Conservation (phyloP, 64 coral and sea anemone genomes). For the Pocillopora damicornis region DNA sequence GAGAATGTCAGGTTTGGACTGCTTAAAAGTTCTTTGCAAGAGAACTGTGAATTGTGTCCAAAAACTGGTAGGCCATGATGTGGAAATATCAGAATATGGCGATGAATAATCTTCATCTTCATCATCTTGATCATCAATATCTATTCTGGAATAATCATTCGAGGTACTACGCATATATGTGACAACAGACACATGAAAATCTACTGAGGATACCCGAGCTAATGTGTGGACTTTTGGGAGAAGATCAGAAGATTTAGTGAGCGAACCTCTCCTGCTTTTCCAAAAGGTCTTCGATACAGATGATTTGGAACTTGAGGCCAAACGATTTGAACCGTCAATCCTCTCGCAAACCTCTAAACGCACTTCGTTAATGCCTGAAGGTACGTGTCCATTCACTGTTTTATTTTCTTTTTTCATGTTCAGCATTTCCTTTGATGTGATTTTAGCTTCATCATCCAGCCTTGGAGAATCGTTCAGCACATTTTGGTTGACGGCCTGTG, state of each 20-base stretch:
- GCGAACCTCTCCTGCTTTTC: not conserved
- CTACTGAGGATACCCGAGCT: slow-evolving; percentile 7
- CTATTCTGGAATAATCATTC: slow-evolving; percentile 17
- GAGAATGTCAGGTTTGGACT: slow-evolving; percentile 83
- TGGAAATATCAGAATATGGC: slow-evolving; percentile 55
- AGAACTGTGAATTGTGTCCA: slow-evolving; percentile 95
- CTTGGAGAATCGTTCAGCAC: not conserved
- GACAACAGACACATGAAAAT: slow-evolving; percentile 17
- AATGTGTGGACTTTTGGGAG: slow-evolving; percentile 7
- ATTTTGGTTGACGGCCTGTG: not conserved
- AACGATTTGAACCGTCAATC: not conserved
- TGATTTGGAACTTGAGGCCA: not conserved
- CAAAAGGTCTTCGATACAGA: not conserved
- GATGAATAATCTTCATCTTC: slow-evolving; percentile 53
- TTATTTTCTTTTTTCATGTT: not conserved
- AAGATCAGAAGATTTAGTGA: not conserved
- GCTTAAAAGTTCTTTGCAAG: slow-evolving; percentile 89
- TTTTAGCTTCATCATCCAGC: not conserved
- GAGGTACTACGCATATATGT: slow-evolving; percentile 20
- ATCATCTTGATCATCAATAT: slow-evolving; percentile 41
- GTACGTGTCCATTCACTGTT: not conserved
- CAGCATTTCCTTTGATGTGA: not conserved
- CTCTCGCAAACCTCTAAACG: not conserved
- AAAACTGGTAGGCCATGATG: slow-evolving; percentile 83
- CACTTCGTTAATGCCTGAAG: not conserved